Evolutionary conservation across 1,140 invertebrate species (phyloP), one percentile per base, ranked within the genome.

Genomic region (Pseudomyrmex concolor): DNA sequence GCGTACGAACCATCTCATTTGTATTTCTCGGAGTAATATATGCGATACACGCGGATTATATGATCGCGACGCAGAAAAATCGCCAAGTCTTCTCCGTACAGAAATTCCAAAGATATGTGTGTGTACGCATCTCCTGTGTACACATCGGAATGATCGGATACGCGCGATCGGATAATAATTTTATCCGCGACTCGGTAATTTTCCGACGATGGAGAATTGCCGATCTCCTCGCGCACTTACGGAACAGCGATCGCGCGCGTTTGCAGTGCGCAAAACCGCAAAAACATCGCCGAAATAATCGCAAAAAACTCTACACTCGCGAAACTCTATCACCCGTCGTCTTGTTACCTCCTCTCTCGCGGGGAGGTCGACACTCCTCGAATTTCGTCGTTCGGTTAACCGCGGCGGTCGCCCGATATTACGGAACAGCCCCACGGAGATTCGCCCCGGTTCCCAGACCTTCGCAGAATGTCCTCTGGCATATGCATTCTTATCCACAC

Each of bases 401-500:
- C 54, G 19, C 66, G 43, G 19, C 51, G 64, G n/a, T n/a, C n/a
- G n/a, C n/a, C 8, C 76, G 64, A 70, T 43, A 13, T 57, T 66
- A 66, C 25, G 66, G 54, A 48, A 80, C 43, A 34, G n/a, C 25
- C 66, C 15, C 19, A 34, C 5, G 34, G 17, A 48, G 71, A 71
- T 71, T 80, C 54, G 43, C 7, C 22, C 43, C 67, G 76, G 55
- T 80, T 80, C 76, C 70, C 66, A 80, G 76, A 59, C 76, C 66
- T 80, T 48, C 54, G 66, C 55, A 1, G 34, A 34, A 54, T 80
- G 76, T 80, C 76, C 66, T 80, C 76, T n/a, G 43, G 60, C 43
- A 22, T 50, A 22, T 50, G 34, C 25, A 34, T 34, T 34, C 34
- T 34, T 4, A 34, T 76, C 22, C 43, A 10, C 43, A 10, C 71